Evolutionary conservation across 2,888 invertebrate genomes (phyloP).

Genomic region (Cryptophagus acutangulus): DNA sequence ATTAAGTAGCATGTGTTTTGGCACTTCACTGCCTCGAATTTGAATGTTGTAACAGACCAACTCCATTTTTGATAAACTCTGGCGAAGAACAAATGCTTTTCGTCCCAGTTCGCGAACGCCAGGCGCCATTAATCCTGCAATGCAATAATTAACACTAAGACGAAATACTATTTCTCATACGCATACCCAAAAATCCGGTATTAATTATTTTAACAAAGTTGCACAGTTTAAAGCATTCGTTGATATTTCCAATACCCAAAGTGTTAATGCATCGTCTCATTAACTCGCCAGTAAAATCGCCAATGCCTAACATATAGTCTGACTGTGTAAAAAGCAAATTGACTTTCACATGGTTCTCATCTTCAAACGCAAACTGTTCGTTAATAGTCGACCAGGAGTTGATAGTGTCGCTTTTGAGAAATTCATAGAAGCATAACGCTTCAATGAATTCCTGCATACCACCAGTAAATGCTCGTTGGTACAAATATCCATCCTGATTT

Average conservation of each 20-base stretch:
- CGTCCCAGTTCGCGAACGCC: constrained; percentile 61
- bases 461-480: constrained; percentile 60
- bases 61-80: constrained; percentile 79
- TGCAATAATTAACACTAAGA: too few relatives aligned
- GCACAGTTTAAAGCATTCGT: constrained; percentile 66
- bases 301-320: constrained; percentile 71
- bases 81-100: constrained; percentile 66
- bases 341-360: constrained; percentile 24
- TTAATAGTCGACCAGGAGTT: constrained; percentile 29
- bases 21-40: constrained; percentile 61
- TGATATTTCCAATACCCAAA: constrained; percentile 68
- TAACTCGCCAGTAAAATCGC: constrained; percentile 84
- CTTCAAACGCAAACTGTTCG: constrained; percentile 33
- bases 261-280: constrained; percentile 86
- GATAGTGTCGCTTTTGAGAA: constrained; percentile 57
- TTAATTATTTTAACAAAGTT: constrained; percentile 65
- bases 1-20: constrained; percentile 60
- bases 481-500: constrained; percentile 66
- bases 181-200: constrained; percentile 57
- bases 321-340: constrained; percentile 45
- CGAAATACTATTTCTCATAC: too few relatives aligned
- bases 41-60: constrained; percentile 46
- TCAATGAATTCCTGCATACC: constrained; percentile 82
- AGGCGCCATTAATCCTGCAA: constrained; percentile 47
- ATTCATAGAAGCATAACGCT: constrained; percentile 73